phyloP scores from a whole-genome alignment of 2,797 vertebrate species.

The Arctocebus calabarensis region DNA sequence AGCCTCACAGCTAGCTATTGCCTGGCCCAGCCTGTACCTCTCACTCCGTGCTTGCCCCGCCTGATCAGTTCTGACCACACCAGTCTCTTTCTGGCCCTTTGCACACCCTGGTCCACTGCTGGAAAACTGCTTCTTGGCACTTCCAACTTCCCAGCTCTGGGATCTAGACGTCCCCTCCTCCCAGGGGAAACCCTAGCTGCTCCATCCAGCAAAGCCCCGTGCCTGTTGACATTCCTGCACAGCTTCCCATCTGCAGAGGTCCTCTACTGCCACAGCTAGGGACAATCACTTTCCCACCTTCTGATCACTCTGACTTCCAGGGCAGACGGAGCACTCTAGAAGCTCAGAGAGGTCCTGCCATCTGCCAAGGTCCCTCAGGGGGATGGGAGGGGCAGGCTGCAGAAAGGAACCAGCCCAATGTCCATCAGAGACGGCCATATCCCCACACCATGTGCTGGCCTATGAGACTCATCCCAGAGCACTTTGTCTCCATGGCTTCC shows the following conservation, averaged over 20 bases:
- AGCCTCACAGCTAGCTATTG: neutral
- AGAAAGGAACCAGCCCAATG: neutral
- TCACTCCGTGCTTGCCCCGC: neutral
- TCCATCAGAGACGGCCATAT: rapidly evolving
- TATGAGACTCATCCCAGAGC: neutral
- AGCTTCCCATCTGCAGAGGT: neutral
- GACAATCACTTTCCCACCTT: neutral
- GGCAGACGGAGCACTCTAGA: neutral
- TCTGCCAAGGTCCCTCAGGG: neutral
- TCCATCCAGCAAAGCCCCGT: neutral
- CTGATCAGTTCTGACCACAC: neutral
- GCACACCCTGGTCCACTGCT: no score
- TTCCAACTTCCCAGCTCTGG: neutral
- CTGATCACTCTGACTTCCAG: neutral
- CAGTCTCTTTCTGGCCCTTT: neutral
- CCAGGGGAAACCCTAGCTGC: neutral
- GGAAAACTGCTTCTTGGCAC: no score
- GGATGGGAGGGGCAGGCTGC: neutral
- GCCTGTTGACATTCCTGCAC: neutral
- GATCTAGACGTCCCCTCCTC: neutral
- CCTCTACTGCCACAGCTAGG: neutral
- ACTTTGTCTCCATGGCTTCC: no score
- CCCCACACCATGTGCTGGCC: neutral
- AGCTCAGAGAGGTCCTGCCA: neutral
- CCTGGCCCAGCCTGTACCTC: neutral